These are phyloP conservation scores for Labeo rohita DNA, from an alignment of 2,113 vertebrate genomes.

Conservation along the genomic window DNA sequence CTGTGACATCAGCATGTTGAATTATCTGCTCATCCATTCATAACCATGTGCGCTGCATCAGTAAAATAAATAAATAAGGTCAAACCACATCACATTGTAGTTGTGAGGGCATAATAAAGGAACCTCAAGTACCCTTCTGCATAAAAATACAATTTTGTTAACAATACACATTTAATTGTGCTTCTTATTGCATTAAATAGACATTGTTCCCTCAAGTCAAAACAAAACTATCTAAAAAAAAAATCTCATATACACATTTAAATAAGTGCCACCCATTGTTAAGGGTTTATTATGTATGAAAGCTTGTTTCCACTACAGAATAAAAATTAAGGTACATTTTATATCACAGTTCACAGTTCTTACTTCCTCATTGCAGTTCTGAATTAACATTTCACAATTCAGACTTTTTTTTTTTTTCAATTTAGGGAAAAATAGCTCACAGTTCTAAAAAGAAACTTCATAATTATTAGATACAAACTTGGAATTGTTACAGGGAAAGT, in stretches of 20 bases:
- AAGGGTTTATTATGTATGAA: background rate
- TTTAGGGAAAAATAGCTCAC: too few species aligned
- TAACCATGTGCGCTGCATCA: background rate
- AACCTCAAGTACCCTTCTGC: background rate
- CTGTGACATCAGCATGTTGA: background rate
- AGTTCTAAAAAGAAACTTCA: too few species aligned
- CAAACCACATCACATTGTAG: background rate
- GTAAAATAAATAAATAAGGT: background rate
- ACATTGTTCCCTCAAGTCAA: background rate
- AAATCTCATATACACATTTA: constrained; percentile 31
- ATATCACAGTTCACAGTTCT: too few species aligned
- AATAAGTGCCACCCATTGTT: constrained; percentile 47
- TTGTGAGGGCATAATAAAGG: background rate
- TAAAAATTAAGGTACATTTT: background rate
- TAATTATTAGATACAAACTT: too few species aligned
- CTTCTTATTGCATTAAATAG: constrained; percentile 4
- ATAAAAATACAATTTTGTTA: background rate
- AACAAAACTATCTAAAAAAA: constrained; percentile 3
- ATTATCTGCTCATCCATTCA: background rate
- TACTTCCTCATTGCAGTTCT: background rate
- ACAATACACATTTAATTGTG: background rate
- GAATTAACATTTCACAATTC: too few species aligned
- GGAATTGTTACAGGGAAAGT: too few species aligned
- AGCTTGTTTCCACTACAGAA: background rate
- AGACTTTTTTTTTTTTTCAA: too few species aligned